Evolutionary conservation across 2,797 vertebrate genomes (phyloP).

Genomic region (Orientallactaga sibirica): DNA sequence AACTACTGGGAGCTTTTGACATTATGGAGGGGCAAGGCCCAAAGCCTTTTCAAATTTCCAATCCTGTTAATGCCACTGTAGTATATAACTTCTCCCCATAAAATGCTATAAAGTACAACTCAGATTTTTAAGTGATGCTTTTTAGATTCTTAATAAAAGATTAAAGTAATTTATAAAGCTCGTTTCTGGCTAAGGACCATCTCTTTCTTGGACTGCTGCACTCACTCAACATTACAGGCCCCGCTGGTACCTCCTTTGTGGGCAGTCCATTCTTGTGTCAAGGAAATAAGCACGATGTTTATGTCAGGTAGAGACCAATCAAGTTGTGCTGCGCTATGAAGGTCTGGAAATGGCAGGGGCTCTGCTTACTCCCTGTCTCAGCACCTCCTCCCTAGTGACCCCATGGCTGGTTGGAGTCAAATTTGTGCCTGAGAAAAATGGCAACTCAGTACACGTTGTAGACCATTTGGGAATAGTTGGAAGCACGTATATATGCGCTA

Average conservation of each 20-base stretch:
- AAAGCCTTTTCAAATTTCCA: slow-evolving; percentile 49
- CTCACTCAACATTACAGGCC: slow-evolving; percentile 37
- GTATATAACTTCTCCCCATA: slow-evolving; percentile 52
- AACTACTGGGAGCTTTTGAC: slow-evolving; percentile 53
- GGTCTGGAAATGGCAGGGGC: no score
- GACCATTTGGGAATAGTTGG: background rate
- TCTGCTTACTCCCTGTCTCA: background rate
- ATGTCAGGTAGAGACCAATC: background rate
- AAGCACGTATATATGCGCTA: background rate
- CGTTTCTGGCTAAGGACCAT: slow-evolving; percentile 69
- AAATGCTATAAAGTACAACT: slow-evolving; percentile 67
- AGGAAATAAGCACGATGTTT: background rate
- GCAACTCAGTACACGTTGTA: background rate
- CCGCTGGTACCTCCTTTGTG: background rate
- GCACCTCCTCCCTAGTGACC: background rate
- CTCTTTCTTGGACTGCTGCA: slow-evolving; percentile 63
- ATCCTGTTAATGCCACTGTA: slow-evolving; percentile 52
- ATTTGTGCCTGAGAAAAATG: slow-evolving; percentile 33
- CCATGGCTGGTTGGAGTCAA: background rate
- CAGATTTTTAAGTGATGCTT: slow-evolving; percentile 71
- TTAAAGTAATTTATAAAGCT: slow-evolving; percentile 80
- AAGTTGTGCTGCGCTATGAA: background rate
- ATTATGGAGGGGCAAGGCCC: slow-evolving; percentile 55
- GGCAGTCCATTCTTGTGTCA: slow-evolving; percentile 21
- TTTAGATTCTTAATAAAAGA: slow-evolving; percentile 78